Evolutionary conservation across 2,888 invertebrate species (phyloP), one percentile per base, ranked within the genome.

Genomic region (Cheilosia impressa): DNA sequence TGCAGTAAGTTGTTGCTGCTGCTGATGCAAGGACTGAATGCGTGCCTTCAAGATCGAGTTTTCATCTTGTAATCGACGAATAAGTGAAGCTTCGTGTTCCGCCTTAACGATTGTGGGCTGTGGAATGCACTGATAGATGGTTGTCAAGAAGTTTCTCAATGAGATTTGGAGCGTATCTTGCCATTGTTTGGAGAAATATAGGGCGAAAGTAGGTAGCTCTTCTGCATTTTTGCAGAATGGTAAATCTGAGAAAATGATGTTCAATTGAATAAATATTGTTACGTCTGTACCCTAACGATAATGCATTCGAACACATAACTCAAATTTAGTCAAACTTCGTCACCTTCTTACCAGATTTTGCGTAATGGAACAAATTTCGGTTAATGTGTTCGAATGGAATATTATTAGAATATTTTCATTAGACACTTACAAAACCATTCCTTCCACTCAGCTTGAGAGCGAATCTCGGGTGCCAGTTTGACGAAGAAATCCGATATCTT

Each of bases 401-500:
- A n/a, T n/a, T n/a, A n/a, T n/a, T n/a, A n/a, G n/a, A n/a, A n/a
- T n/a, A n/a, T n/a, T n/a, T n/a, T n/a, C n/a, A n/a, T n/a, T n/a
- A n/a, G n/a, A 19, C 19, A 19, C 19, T 94, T 95, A 98, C 98
- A 96, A 93, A 98, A 99, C 99, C 99, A 99, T 89, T 99, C 99
- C 90, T 96, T 97, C 98, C 98, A 99, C 91, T 99, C 99, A 79
- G 94, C 93, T 91, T 97, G 97, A 62, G 95, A 95, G 90, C 98
- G 98, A 57, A 99, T 92, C 89, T 98, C 98, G 17, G 96, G 94
- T 5, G 97, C 95, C 95, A 98, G 94, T 93, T 96, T 97, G 10
- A 95, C 94, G 90, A 98, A 96, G 93, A 99, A 98, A 87, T 99
- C 98, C 22, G 95, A 94, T 69, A 98, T 95, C 92, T 96, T 97